Conservation (phyloP, 2,113 vertebrate genomes). For the Polypterus senegalus region DNA sequence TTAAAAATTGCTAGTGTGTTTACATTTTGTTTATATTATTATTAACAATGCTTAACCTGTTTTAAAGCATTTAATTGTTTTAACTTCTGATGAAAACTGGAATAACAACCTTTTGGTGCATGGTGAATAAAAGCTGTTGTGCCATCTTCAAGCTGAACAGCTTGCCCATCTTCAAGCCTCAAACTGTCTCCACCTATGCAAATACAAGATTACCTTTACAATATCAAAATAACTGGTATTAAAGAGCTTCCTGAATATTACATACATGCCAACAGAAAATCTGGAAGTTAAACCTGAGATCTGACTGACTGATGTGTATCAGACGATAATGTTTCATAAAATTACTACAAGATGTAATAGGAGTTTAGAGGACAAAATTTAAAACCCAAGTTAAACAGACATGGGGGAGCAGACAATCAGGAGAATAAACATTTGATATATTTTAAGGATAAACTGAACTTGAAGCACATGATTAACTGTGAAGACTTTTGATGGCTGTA, state of each 20-base stretch:
- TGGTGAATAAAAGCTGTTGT: constrained; percentile 93
- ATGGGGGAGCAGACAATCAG: too few relatives aligned
- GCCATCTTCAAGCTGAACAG: constrained; percentile 91
- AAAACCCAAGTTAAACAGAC: too few relatives aligned
- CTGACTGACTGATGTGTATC: constrained; percentile 1
- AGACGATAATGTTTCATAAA: constrained; percentile 2
- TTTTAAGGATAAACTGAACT: too few relatives aligned
- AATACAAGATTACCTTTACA: not conserved
- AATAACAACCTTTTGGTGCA: constrained; percentile 75
- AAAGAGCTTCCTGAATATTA: too few relatives aligned
- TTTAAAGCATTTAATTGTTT: not conserved
- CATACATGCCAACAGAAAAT: too few relatives aligned
- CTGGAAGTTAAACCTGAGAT: too few relatives aligned
- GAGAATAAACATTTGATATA: too few relatives aligned
- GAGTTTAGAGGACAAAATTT: too few relatives aligned
- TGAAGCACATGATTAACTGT: too few relatives aligned
- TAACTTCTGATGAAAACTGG: not conserved
- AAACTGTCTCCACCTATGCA: constrained; percentile 69
- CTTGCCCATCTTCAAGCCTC: constrained; percentile 87
- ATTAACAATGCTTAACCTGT: too few relatives aligned
- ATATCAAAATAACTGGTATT: not conserved
- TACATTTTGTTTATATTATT: not conserved
- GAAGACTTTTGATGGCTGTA: too few relatives aligned
- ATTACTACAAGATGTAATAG: not conserved
- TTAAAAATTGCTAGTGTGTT: not conserved